These are phyloP conservation scores for Proterorhinus semilunaris DNA, from an alignment of 2,113 vertebrate species.

Conservation along the genomic window DNA sequence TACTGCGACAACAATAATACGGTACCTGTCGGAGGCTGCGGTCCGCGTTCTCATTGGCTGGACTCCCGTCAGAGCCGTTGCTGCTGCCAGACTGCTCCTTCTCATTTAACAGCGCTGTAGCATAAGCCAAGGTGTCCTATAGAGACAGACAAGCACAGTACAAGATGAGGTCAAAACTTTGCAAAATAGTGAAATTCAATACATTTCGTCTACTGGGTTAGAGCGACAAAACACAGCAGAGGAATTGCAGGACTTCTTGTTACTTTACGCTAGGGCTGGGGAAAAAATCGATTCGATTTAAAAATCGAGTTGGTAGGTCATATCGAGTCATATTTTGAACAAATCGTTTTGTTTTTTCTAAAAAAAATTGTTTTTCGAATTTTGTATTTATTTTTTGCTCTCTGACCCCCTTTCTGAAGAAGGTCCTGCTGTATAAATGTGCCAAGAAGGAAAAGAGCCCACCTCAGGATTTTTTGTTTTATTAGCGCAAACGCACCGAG, in stretches of 20 bases:
- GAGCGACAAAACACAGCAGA: not conserved
- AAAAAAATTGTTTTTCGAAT: no score
- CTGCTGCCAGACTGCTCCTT: slow-evolving; percentile 98
- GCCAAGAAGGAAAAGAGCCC: no score
- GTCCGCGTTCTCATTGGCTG: slow-evolving; percentile 92
- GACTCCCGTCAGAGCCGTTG: slow-evolving; percentile 95
- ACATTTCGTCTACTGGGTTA: not conserved
- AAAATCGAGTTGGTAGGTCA: no score
- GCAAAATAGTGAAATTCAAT: not conserved
- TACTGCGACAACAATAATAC: no score
- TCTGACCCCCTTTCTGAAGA: no score
- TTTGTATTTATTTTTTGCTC: no score
- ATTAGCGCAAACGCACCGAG: no score
- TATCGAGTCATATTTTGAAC: no score
- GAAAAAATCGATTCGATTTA: no score
- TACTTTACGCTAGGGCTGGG: not conserved
- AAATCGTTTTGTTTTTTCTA: no score
- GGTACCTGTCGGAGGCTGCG: slow-evolving; percentile 91
- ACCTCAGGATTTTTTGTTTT: no score
- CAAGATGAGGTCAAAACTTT: not conserved
- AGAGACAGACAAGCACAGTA: slow-evolving; percentile 23
- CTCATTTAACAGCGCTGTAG: slow-evolving; percentile 95
- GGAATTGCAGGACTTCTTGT: not conserved
- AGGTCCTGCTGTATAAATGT: no score
- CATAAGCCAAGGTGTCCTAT: slow-evolving; percentile 94